Evolutionary conservation across 2,113 vertebrate species (phyloP).

Genomic region (Cyanoliseus patagonus): DNA sequence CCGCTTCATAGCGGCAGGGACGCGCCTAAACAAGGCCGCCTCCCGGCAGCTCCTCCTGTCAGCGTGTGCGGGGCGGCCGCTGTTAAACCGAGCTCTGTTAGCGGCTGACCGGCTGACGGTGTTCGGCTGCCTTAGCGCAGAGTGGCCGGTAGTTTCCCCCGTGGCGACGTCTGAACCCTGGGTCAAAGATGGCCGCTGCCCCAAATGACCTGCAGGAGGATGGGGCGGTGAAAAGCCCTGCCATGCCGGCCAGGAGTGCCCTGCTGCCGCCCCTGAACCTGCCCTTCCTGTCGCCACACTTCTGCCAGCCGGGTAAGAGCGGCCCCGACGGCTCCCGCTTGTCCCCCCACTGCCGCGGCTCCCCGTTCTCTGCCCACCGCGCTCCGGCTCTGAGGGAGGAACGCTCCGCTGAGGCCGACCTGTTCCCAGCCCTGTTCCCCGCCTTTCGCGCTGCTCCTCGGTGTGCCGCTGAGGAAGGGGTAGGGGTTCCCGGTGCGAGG

Average conservation of each 20-base stretch:
- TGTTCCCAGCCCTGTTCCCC: accelerated
- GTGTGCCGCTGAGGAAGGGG: neutral
- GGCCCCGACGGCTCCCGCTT: too few species aligned
- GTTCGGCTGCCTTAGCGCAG: neutral
- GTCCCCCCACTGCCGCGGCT: neutral
- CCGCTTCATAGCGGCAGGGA: neutral
- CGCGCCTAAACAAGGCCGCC: neutral
- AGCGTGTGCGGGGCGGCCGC: too few species aligned
- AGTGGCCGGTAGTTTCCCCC: too few species aligned
- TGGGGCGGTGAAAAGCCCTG: accelerated
- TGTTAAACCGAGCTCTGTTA: too few species aligned
- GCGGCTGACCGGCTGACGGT: too few species aligned
- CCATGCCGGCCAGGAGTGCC: accelerated
- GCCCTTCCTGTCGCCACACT: neutral
- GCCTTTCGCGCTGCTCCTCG: neutral
- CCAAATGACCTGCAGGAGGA: neutral
- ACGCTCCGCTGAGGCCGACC: neutral
- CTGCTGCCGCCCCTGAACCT: neutral
- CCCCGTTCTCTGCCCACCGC: too few species aligned
- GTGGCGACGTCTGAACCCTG: neutral
- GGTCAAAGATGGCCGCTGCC: neutral
- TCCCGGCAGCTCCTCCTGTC: too few species aligned
- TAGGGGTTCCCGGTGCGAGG: neutral
- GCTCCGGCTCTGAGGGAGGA: neutral
- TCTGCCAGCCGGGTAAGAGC: neutral